Percentiles rank a stretch among this genome's conserved stretches.
These are phyloP conservation scores for Mungos mungo DNA, from an alignment of 2,113 vertebrate species.

Conservation along the genomic window DNA sequence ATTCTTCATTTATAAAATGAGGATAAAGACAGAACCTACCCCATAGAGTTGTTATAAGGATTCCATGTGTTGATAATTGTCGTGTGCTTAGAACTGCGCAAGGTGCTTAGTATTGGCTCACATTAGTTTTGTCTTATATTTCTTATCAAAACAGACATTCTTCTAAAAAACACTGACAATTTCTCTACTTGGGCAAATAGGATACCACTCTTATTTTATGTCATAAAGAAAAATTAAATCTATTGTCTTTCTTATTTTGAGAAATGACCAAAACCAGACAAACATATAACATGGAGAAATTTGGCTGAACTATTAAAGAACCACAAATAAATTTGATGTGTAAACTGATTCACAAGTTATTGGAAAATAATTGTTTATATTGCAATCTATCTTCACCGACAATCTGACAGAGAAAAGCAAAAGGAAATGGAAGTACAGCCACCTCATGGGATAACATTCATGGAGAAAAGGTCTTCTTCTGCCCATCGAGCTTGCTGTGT, in stretches of 20 bases:
- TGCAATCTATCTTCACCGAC: slow-evolving; percentile 16
- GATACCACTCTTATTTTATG: neutral
- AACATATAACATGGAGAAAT: neutral
- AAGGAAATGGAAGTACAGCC: neutral
- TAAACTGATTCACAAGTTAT: neutral
- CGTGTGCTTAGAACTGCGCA: neutral
- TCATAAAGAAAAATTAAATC: neutral
- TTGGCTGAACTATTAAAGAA: neutral
- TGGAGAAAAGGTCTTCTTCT: neutral
- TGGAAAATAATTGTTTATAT: slow-evolving; percentile 38
- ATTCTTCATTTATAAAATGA: slow-evolving; percentile 38
- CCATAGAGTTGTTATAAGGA: neutral
- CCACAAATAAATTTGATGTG: neutral
- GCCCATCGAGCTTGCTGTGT: neutral
- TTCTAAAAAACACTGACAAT: neutral
- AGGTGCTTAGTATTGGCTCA: neutral
- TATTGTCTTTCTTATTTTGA: neutral
- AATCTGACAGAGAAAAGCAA: neutral
- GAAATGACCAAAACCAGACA: neutral
- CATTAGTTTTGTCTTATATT: neutral
- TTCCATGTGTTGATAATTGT: neutral
- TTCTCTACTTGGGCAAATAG: neutral
- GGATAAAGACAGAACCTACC: neutral
- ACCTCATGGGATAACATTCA: neutral
- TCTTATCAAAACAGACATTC: slow-evolving; percentile 4